Evolutionary conservation across 2,797 vertebrate species (phyloP).

Genomic region (Alca torda): DNA sequence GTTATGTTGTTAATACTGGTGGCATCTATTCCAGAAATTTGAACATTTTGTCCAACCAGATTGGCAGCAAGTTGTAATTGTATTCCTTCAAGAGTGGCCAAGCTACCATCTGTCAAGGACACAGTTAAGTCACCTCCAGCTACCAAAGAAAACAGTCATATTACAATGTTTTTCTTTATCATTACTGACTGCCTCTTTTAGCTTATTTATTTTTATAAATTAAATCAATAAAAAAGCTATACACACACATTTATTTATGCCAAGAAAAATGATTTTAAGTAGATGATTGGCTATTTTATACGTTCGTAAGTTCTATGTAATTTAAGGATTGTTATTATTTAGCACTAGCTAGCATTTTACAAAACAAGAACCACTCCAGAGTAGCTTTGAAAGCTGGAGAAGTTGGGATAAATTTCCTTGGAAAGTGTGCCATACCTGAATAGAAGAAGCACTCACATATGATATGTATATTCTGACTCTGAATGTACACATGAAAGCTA

Average conservation of each 20-base stretch:
- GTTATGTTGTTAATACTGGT: slow-evolving; percentile 98
- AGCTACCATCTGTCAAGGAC: slow-evolving; percentile 90
- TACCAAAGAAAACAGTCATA: slow-evolving; percentile 69
- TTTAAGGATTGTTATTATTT: neutral
- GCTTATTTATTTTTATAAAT: neutral
- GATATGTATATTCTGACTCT: neutral
- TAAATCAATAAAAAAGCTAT: neutral
- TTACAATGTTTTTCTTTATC: slow-evolving; percentile 45
- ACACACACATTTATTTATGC: neutral
- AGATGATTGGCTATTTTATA: neutral
- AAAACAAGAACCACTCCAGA: neutral
- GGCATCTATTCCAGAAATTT: slow-evolving; percentile 95
- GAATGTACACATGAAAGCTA: neutral
- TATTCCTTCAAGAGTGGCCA: slow-evolving; percentile 95
- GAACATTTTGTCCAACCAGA: slow-evolving; percentile 94
- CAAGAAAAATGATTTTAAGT: neutral
- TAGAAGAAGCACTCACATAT: neutral
- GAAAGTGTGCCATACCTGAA: neutral
- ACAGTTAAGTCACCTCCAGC: slow-evolving; percentile 95
- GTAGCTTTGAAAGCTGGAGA: neutral
- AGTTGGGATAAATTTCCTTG: neutral
- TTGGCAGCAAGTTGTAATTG: slow-evolving; percentile 93
- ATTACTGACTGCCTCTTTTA: slow-evolving; percentile 21
- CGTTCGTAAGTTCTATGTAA: neutral
- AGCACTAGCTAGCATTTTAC: neutral